Conservation (phyloP, 2,888 invertebrate species). For the Anthoptus insignis region DNA sequence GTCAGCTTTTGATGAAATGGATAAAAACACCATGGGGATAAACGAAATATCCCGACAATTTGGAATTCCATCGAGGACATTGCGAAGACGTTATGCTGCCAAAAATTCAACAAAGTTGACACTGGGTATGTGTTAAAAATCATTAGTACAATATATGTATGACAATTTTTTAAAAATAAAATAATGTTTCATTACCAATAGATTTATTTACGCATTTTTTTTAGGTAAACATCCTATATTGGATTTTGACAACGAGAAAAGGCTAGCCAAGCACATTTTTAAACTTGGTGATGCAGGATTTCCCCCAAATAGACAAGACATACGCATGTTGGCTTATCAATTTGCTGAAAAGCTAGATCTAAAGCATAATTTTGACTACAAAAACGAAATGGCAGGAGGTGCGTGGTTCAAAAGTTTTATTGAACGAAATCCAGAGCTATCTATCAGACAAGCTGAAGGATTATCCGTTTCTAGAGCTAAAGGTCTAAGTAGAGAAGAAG, state of each 20-base stretch:
- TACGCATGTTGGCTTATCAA: constrained; percentile 51
- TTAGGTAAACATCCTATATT: constrained; percentile 48
- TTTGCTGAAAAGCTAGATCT: constrained; percentile 52
- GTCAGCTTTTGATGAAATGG: constrained; percentile 51
- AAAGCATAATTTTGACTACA: constrained; percentile 52
- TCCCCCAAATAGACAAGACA: constrained; percentile 47
- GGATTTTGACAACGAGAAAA: constrained; percentile 50
- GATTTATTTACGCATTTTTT: not conserved
- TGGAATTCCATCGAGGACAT: constrained; percentile 52
- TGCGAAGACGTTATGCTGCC: constrained; percentile 50
- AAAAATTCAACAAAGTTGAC: constrained; percentile 46
- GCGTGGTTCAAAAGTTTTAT: constrained; percentile 49
- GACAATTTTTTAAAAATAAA: too few species aligned
- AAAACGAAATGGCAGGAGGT: constrained; percentile 51
- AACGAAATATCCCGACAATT: constrained; percentile 52
- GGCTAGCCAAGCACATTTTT: constrained; percentile 46
- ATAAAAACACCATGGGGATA: constrained; percentile 48
- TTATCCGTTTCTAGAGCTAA: constrained; percentile 52
- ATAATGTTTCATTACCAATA: not conserved
- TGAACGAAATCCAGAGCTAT: constrained; percentile 35
- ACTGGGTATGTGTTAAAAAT: too few species aligned
- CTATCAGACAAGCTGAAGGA: constrained; percentile 55
- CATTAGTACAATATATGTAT: too few species aligned
- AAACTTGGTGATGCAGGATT: constrained; percentile 49
- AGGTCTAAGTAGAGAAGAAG: constrained; percentile 53